Evolutionary conservation across 2,797 vertebrate genomes (phyloP).

Genomic region (Lutjanus argentimaculatus): DNA sequence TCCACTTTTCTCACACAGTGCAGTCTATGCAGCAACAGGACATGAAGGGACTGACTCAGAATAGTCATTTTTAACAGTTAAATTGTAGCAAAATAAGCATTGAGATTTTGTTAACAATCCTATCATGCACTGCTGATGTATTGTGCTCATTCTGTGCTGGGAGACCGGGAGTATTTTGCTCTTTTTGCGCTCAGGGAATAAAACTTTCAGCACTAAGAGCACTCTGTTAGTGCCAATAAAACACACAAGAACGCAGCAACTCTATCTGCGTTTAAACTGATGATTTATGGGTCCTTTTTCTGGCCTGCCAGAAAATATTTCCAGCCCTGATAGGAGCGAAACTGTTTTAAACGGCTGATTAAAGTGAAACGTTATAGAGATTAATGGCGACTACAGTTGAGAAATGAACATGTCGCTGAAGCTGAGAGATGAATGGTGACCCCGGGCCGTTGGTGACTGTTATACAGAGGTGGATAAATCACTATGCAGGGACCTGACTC

Average conservation of each 20-base stretch:
- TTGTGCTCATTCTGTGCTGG: neutral
- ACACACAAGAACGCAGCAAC: constrained; percentile 6
- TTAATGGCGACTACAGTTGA: constrained; percentile 53
- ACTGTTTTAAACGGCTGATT: constrained; percentile 47
- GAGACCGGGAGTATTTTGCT: neutral
- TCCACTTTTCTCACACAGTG: too few species aligned
- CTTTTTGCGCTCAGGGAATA: constrained; percentile 1
- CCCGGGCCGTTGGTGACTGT: constrained; percentile 26
- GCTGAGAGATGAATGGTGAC: constrained; percentile 33
- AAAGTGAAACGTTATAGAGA: constrained; percentile 60
- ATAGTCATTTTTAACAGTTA: too few species aligned
- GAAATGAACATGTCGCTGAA: constrained; percentile 30
- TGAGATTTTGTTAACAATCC: neutral
- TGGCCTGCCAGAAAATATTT: constrained; percentile 65
- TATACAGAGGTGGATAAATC: constrained; percentile 58
- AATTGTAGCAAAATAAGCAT: too few species aligned
- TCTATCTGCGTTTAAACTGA: neutral
- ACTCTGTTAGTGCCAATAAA: constrained; percentile 16
- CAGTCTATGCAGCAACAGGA: neutral
- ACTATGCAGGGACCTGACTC: constrained; percentile 11
- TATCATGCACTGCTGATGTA: neutral
- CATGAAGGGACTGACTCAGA: neutral
- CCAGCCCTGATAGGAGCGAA: constrained; percentile 59
- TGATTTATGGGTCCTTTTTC: constrained; percentile 63
- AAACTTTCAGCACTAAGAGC: constrained; percentile 4